Evolutionary conservation across 2,797 vertebrate species (phyloP), one percentile per base, ranked within the genome.

Genomic region (Furcifer pardalis): DNA sequence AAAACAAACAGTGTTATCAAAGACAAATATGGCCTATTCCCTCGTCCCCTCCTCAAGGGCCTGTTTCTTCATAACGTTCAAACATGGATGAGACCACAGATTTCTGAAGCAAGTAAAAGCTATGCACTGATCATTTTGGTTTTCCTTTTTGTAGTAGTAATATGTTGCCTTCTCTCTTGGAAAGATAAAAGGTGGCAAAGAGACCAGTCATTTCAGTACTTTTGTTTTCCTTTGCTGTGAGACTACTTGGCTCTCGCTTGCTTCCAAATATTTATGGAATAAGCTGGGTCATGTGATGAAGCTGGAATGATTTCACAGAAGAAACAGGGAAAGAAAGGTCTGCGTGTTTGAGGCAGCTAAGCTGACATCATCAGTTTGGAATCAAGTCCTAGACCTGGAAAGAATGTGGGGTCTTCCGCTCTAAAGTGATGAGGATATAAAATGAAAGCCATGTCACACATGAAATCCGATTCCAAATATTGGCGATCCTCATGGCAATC

Each of bases 311-410:
- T 94, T 94, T 92, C 90, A 81, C 86, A 82, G 85, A 89, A 90
- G 90, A 92, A 92, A 91, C 86, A 92, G 93, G 93, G 94, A 84
- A 84, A 44, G 82, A 91, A 93, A 85, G 85, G 82, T 84, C 87
- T 68, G 87, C 88, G 49, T 0, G 82, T 84, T 86, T 86, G 63
- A 52, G 49, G 59, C 9, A 23, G n/a, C 44, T 17, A 79, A 77
- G 79, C 87, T 96, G 81, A 96, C 89, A 93, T 96, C 92, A 95
- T 87, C 80, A 1, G 79, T 77, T 81, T 2, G 86, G 94, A 93
- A 94, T 95, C 89, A 87, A 0, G 0, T 86, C 66, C 75, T 9
- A 0, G 80, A 60, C 82, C 82, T 84, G 86, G 90, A 92, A 93
- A 94, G 60, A 91, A 90, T 0, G 52, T 88, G 23, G 40, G 32